Percentiles rank a stretch among this genome's conserved stretches.
These are phyloP conservation scores for Catocala fraxini DNA, from an alignment of 2,888 invertebrate species.

Conservation along the genomic window DNA sequence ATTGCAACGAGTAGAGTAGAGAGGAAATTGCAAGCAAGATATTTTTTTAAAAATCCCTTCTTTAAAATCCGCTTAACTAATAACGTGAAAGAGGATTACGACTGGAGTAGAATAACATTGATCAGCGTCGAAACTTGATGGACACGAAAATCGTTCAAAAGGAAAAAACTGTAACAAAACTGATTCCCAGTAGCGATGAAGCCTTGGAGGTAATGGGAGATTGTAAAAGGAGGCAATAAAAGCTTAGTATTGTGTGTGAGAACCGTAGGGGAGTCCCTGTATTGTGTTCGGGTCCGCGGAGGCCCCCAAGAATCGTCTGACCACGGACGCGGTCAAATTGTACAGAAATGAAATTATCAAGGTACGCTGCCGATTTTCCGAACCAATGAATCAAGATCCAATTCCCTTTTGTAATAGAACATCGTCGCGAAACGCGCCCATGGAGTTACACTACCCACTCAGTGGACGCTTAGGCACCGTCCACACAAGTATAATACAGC, in stretches of 20 bases:
- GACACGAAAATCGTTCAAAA: constrained; percentile 77
- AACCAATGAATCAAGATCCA: constrained; percentile 88
- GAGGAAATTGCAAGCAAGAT: constrained; percentile 15
- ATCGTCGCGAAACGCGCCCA: constrained; percentile 85
- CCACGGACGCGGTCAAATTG: constrained; percentile 87
- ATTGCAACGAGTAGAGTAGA: constrained; percentile 35
- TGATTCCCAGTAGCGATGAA: constrained; percentile 82
- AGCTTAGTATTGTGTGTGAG: constrained; percentile 86
- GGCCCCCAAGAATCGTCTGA: constrained; percentile 85
- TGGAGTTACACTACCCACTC: constrained; percentile 84
- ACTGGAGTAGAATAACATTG: constrained; percentile 58
- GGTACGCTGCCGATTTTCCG: constrained; percentile 88
- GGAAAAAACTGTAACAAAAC: constrained; percentile 83
- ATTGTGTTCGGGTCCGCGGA: constrained; percentile 83
- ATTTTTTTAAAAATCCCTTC: constrained; percentile 35
- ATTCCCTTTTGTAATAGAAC: constrained; percentile 88
- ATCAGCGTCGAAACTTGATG: constrained; percentile 70
- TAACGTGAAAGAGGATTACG: constrained; percentile 55
- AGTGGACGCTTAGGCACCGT: constrained; percentile 76
- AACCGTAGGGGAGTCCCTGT: constrained; percentile 82
- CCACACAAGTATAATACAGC: constrained; percentile 60
- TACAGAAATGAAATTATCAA: constrained; percentile 88
- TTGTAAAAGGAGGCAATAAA: constrained; percentile 88
- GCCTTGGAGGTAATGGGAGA: constrained; percentile 86
- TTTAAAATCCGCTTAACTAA: constrained; percentile 52